phyloP scores from a whole-genome alignment of 2,888 invertebrate genomes.

The Caenorhabditis sp. region DNA sequence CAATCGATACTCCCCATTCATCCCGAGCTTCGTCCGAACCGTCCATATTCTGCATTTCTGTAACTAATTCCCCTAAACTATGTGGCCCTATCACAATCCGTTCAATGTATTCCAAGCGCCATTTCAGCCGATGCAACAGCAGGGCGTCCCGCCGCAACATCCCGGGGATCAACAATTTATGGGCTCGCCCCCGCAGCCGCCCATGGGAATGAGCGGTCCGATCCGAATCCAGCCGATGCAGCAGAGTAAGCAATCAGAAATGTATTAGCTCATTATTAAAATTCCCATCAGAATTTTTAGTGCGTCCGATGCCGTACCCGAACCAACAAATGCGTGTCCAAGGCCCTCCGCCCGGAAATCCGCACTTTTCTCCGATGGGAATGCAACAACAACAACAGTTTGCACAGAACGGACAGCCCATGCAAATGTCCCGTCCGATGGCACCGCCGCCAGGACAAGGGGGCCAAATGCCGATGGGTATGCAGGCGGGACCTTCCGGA shows the following conservation, averaged over 20 bases:
- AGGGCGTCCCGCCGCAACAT: slow-evolving; percentile 12
- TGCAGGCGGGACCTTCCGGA: slow-evolving; percentile 17
- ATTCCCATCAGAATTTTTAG: slow-evolving; percentile 7
- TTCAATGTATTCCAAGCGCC: slow-evolving; percentile 1
- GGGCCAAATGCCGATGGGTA: slow-evolving; percentile 14
- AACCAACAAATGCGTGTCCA: slow-evolving; percentile 32
- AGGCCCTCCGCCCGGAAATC: slow-evolving; percentile 17
- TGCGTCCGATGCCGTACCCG: slow-evolving; percentile 37
- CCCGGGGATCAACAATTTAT: neutral
- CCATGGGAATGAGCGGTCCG: slow-evolving; percentile 34
- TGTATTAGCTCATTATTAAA: no score
- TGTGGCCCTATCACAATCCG: slow-evolving; percentile 16
- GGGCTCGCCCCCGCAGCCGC: slow-evolving; percentile 2
- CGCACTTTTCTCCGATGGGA: slow-evolving; percentile 31
- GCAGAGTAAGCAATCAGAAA: no score
- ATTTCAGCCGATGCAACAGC: slow-evolving; percentile 47
- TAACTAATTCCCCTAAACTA: slow-evolving; percentile 10
- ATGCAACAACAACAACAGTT: slow-evolving; percentile 40
- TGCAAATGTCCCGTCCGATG: no score
- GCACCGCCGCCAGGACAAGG: slow-evolving; percentile 8
- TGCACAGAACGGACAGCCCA: slow-evolving; percentile 10
- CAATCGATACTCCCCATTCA: slow-evolving; percentile 21
- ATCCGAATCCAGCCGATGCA: slow-evolving; percentile 30
- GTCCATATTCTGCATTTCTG: slow-evolving; percentile 13
- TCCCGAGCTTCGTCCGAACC: slow-evolving; percentile 14